Percentiles rank a stretch among this genome's conserved stretches.
Evolutionary conservation across 2,113 vertebrate genomes (phyloP).

Genomic region (Cynocephalus volans): DNA sequence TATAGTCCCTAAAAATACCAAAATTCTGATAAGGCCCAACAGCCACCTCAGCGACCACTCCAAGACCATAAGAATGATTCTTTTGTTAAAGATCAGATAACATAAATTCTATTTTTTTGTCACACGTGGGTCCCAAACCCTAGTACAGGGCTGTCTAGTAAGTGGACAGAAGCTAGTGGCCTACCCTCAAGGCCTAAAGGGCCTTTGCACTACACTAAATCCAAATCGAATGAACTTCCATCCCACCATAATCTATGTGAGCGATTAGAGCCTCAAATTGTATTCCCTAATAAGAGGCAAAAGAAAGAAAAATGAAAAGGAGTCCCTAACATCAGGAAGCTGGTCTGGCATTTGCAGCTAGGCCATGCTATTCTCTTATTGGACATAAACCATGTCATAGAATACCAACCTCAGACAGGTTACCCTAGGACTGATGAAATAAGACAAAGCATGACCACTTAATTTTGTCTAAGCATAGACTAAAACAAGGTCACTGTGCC

Average conservation of each 20-base stretch:
- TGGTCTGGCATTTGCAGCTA: not conserved
- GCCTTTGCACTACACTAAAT: not conserved
- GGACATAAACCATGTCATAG: conserved; percentile 23
- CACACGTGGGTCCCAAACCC: not conserved
- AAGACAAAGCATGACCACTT: conserved; percentile 16
- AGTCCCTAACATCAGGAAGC: conserved; percentile 9
- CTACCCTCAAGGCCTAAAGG: not conserved
- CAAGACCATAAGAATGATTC: not conserved
- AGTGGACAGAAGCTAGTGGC: not conserved
- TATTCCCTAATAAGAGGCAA: not conserved
- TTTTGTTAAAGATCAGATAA: not conserved
- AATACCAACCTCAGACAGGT: not conserved
- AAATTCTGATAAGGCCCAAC: conserved; percentile 35
- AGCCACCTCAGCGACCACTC: not conserved
- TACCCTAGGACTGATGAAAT: conserved; percentile 11
- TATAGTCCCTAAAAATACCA: not conserved
- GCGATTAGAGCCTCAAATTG: not conserved
- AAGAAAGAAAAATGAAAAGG: conserved; percentile 37
- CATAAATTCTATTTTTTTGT: not conserved
- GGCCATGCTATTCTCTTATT: not conserved
- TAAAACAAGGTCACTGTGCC: conserved; percentile 24
- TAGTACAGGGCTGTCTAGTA: not conserved
- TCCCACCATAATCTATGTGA: not conserved
- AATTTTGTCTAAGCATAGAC: conserved; percentile 41
- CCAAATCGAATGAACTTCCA: not conserved